phyloP scores from a whole-genome alignment of 2,797 vertebrate genomes.

The Macrochelys suwanniensis region DNA sequence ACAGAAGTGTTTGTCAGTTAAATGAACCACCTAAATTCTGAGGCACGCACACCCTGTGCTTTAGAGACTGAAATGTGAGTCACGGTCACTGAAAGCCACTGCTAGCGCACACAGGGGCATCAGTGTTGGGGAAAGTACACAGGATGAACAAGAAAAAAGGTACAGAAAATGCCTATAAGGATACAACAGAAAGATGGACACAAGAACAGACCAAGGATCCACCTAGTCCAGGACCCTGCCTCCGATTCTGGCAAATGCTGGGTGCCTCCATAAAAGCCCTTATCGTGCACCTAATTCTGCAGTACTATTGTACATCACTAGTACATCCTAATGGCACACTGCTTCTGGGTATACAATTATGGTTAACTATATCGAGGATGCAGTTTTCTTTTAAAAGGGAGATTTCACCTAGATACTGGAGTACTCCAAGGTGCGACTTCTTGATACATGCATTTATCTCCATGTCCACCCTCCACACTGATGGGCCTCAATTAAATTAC shows the following conservation, averaged over 20 bases:
- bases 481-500: neutral
- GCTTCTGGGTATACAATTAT: neutral
- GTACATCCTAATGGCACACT: fast-evolving
- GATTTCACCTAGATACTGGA: fast-evolving
- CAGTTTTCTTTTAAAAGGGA: fast-evolving
- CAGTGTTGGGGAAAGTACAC: neutral
- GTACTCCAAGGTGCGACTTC: neutral
- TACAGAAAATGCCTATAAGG: neutral
- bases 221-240: neutral
- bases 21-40: fast-evolving
- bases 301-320: fast-evolving
- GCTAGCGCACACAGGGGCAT: fast-evolving
- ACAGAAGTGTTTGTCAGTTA: fast-evolving
- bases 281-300: fast-evolving
- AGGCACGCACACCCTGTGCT: neutral
- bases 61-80: neutral
- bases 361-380: fast-evolving
- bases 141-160: neutral
- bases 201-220: fast-evolving
- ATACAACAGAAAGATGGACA: neutral
- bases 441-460: neutral
- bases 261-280: neutral
- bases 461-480: neutral
- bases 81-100: fast-evolving
- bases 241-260: neutral